These are phyloP conservation scores for Alosa sapidissima DNA, from an alignment of 2,797 vertebrate genomes.

Conservation along the genomic window DNA sequence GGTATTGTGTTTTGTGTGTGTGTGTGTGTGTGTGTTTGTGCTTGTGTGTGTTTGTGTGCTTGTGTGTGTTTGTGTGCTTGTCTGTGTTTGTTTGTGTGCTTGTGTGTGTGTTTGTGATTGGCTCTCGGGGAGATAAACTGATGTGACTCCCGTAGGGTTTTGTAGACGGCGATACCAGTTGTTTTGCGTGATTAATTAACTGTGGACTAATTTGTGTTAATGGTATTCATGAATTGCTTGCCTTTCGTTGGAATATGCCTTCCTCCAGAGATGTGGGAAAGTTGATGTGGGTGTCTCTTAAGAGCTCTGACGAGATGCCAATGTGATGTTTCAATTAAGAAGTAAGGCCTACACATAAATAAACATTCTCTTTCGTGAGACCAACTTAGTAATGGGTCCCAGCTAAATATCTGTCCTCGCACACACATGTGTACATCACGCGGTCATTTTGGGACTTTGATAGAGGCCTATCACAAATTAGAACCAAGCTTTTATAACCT, in stretches of 20 bases:
- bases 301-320: constrained; percentile 4
- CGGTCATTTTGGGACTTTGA: not conserved
- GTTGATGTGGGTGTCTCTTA: not conserved
- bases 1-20: constrained; percentile 21
- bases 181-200: constrained; percentile 22
- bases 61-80: too few species aligned
- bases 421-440: not conserved
- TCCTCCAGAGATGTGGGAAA: constrained; percentile 1
- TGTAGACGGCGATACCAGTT: not conserved
- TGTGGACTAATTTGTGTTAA: constrained; percentile 25
- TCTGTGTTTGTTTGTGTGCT: too few species aligned
- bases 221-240: constrained; percentile 17
- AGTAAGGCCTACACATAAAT: not conserved
- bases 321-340: constrained; percentile 11
- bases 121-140: constrained; percentile 12
- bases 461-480: not conserved
- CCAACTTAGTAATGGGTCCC: not conserved
- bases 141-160: not conserved
- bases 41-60: constrained; percentile 1
- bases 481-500: not conserved
- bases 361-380: not conserved
- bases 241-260: not conserved
- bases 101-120: not conserved
- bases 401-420: not conserved
- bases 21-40: not conserved